Evolutionary conservation across 1,140 invertebrate species (phyloP).

Genomic region (Trichonephila inaurata): DNA sequence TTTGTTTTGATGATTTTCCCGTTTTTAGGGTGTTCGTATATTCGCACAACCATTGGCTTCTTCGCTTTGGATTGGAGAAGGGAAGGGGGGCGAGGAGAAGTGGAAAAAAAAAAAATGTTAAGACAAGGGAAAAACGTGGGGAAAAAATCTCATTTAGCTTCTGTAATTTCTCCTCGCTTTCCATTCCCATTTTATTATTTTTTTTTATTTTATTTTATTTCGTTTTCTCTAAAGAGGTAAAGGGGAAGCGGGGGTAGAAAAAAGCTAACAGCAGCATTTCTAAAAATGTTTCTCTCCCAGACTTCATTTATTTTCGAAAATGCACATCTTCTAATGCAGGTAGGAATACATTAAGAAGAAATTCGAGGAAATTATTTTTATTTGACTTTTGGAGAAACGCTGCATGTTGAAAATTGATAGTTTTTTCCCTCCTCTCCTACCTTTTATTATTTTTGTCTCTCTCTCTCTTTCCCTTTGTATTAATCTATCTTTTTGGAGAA

Average conservation of each 20-base stretch:
- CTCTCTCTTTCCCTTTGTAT: background rate
- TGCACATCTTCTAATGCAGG: slow-evolving; percentile 26
- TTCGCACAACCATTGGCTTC: slow-evolving; percentile 23
- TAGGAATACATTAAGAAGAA: slow-evolving; percentile 20
- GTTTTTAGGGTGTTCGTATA: slow-evolving; percentile 45
- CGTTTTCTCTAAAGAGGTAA: slow-evolving; percentile 6
- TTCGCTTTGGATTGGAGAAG: background rate
- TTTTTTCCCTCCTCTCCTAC: too few relatives aligned
- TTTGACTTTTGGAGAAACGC: slow-evolving; percentile 26
- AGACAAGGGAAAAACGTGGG: background rate
- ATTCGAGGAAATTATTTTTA: slow-evolving; percentile 33
- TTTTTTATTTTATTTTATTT: slow-evolving; percentile 24
- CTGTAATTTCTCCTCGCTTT: slow-evolving; percentile 54
- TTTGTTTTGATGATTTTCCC: slow-evolving; percentile 68
- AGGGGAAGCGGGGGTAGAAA: background rate
- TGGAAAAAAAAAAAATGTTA: background rate
- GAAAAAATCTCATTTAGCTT: slow-evolving; percentile 64
- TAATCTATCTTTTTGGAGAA: background rate
- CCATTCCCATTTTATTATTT: slow-evolving; percentile 27
- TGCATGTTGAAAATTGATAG: slow-evolving; percentile 39
- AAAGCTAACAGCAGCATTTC: background rate
- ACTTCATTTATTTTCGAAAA: slow-evolving; percentile 45
- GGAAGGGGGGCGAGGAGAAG: too few relatives aligned
- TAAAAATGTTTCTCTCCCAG: slow-evolving; percentile 17
- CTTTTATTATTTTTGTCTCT: background rate